Base-by-base conservation (phyloP, 2,113 vertebrate species). In the Astatoreochromis straeleni region DNA sequence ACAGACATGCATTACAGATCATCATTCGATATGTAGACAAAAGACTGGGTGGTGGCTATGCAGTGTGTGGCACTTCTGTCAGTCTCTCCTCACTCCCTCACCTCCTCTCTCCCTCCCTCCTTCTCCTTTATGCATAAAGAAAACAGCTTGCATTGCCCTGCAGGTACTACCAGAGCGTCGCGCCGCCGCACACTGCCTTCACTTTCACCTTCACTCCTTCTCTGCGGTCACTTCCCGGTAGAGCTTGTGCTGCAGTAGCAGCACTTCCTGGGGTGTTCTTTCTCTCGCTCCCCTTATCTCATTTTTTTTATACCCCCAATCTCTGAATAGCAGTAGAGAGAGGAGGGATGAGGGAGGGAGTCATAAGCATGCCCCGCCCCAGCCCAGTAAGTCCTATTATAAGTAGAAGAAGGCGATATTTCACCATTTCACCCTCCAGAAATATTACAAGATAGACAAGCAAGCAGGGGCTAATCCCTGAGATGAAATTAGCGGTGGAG, bases 401-500 rank as follows among this genome's bases (percentile, higher is more conserved):
- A 98, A 97, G 94, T 96, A 96, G 97, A 97, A 97, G 96, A 96
- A 97, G 96, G 97, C 95, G 95, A 97, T 98, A 97, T 99, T 98
- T 98, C 97, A 98, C 96, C 97, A 97, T 98, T 99, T 98, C 97
- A 98, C 96, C 97, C 97, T 97, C 97, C 94, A 97, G 97, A 98
- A 99, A 98, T 97, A 97, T 98, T 97, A 97, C 95, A 96, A 98
- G 97, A 98, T 97, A 97, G 98, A 99, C 98, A 98, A 97, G 97
- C 94, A 96, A 97, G 97, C 96, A 96, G 96, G 96, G 95, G 97
- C 97, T 99, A 99, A 99, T 99, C 98, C 98, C 97, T 97, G 94
- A 97, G 97, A 98, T 98, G 98, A 98, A 99, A 99, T 99, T 99
- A 99, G 98, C 97, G 98, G 97, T 97, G 96, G 97, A 97, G 97